phyloP scores from a whole-genome alignment of 2,797 vertebrate genomes.

The Capromys pilorides region DNA sequence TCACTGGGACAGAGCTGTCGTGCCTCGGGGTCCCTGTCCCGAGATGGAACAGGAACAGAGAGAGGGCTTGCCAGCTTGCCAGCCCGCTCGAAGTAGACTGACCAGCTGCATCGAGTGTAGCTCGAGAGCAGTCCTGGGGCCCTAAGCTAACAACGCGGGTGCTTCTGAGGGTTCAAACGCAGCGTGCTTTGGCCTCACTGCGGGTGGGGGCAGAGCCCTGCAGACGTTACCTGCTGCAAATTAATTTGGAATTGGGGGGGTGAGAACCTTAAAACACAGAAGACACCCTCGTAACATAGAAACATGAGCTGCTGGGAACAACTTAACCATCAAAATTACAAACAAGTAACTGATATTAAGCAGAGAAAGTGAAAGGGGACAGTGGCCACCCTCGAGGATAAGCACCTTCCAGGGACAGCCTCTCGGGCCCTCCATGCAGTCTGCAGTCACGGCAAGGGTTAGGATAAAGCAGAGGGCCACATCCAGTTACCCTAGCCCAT shows the following conservation, averaged over 20 bases:
- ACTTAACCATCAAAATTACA: not conserved
- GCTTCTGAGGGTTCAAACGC: not conserved
- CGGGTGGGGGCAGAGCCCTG: not conserved
- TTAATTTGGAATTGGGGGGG: not conserved
- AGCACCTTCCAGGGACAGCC: not conserved
- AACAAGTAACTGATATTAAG: not conserved
- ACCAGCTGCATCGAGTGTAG: not conserved
- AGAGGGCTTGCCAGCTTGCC: slow-evolving; percentile 22
- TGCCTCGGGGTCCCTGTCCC: not conserved
- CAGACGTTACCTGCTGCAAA: not conserved
- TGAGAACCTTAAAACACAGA: not conserved
- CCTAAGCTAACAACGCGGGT: not conserved
- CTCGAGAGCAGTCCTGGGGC: not conserved
- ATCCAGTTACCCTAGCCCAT: not conserved
- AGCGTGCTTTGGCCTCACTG: not conserved
- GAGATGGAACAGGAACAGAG: not conserved
- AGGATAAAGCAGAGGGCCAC: not conserved
- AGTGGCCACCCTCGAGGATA: not conserved
- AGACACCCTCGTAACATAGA: not conserved
- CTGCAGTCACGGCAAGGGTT: too few relatives aligned
- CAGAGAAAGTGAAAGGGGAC: not conserved
- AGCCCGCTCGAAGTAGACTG: not conserved
- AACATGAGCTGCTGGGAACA: not conserved
- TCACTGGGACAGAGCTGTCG: not conserved
- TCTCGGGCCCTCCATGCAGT: not conserved